phyloP scores from a whole-genome alignment of 2,888 invertebrate species.

The Deilephila elpenor region DNA sequence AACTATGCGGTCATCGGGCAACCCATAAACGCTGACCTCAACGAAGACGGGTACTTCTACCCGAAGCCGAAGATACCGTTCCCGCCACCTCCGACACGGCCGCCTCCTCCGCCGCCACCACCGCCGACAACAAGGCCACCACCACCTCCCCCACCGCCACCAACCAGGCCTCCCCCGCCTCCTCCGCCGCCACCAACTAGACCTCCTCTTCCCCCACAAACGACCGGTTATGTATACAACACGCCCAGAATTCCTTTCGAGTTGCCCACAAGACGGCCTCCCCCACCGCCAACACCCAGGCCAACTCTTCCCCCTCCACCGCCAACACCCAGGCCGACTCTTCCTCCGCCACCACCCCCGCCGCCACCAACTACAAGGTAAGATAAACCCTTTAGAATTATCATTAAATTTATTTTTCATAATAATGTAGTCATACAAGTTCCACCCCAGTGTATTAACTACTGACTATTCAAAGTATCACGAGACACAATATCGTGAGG shows the following conservation, averaged over 20 bases:
- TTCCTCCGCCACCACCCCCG: conserved; percentile 41
- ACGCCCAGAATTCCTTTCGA: conserved; percentile 48
- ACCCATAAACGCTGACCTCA: conserved; percentile 67
- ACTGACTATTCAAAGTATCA: too few relatives aligned
- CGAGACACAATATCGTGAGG: too few relatives aligned
- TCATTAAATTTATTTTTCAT: too few relatives aligned
- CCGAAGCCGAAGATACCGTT: conserved; percentile 75
- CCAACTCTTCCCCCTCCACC: conserved; percentile 43
- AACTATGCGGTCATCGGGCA: conserved; percentile 75
- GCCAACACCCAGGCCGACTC: conserved; percentile 39
- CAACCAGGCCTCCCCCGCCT: conserved; percentile 32
- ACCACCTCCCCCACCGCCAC: conserved; percentile 34
- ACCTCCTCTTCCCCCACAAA: conserved; percentile 31
- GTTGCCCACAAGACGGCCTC: conserved; percentile 42
- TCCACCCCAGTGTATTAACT: too few relatives aligned
- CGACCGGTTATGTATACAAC: conserved; percentile 60
- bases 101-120: conserved; percentile 44
- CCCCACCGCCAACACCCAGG: conserved; percentile 38
- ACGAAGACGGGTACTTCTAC: conserved; percentile 81
- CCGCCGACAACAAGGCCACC: conserved; percentile 35
- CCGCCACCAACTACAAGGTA: conserved; percentile 39
- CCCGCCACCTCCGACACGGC: conserved; percentile 63
- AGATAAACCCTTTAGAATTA: neutral
- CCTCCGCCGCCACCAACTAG: neutral
- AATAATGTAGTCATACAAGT: too few relatives aligned